Percentiles rank a stretch among this genome's conserved stretches.
Evolutionary conservation across 2,888 invertebrate genomes (phyloP).

Genomic region (Mythimna vitellina): DNA sequence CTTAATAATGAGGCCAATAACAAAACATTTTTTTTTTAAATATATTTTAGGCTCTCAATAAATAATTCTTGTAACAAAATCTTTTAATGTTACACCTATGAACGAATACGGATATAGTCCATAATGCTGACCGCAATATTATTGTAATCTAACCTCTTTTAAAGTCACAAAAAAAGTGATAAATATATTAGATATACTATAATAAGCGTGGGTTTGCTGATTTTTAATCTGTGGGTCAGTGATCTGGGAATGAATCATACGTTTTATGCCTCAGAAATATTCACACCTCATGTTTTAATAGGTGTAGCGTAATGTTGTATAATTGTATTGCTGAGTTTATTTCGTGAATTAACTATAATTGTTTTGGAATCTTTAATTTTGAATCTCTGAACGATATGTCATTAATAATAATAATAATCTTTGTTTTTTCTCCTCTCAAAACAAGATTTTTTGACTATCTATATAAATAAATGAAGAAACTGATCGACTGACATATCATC

Average conservation of each 20-base stretch:
- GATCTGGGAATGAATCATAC: constrained; percentile 60
- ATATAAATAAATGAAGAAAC: no score
- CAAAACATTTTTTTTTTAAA: no score
- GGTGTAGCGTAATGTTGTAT: constrained; percentile 30
- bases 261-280: constrained; percentile 33
- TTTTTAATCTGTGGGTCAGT: constrained; percentile 56
- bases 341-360: constrained; percentile 23
- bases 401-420: no score
- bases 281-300: constrained; percentile 50
- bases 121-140: constrained; percentile 36
- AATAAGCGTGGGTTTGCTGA: constrained; percentile 56
- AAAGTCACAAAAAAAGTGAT: constrained; percentile 41
- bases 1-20: no score
- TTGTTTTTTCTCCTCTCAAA: no score
- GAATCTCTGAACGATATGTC: not conserved
- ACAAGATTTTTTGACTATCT: no score
- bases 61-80: not conserved
- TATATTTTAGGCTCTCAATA: not conserved
- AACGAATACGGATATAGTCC: constrained; percentile 7
- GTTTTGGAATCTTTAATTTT: constrained; percentile 32
- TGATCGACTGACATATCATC: no score
- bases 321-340: constrained; percentile 37
- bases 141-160: constrained; percentile 45
- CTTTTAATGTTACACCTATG: not conserved
- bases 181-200: constrained; percentile 22